Evolutionary conservation across 2,797 vertebrate species (phyloP).

Genomic region (Anguilla megastoma): DNA sequence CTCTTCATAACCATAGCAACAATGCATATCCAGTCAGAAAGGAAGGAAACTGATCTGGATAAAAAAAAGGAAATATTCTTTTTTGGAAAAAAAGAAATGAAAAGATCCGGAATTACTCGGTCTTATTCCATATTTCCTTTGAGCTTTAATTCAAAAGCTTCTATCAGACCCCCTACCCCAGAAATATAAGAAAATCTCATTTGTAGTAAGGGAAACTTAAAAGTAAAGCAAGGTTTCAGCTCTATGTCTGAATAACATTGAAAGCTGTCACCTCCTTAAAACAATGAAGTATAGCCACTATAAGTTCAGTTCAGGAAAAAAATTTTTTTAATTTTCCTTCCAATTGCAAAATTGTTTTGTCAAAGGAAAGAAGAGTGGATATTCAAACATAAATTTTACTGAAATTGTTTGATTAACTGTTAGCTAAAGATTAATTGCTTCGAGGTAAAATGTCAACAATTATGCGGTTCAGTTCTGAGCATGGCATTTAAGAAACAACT

Average conservation of each 20-base stretch:
- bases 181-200: background rate
- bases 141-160: slow-evolving; percentile 1
- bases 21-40: slow-evolving; percentile 41
- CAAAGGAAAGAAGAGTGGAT: background rate
- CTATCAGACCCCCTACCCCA: background rate
- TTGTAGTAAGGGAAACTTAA: background rate
- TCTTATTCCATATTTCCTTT: background rate
- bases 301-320: background rate
- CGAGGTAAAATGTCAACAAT: background rate
- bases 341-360: background rate
- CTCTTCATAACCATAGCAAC: slow-evolving; percentile 44
- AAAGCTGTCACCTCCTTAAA: background rate
- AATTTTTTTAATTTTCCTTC: background rate
- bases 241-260: background rate
- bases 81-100: background rate
- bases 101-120: background rate
- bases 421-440: background rate
- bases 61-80: slow-evolving; percentile 45
- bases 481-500: background rate
- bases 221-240: background rate
- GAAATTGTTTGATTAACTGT: background rate
- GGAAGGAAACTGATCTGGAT: slow-evolving; percentile 50
- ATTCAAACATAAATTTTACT: background rate
- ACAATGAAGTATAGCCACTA: background rate
- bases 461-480: background rate